Base-by-base conservation (phyloP, 1,140 invertebrate species). In the Drosophila dunni region DNA sequence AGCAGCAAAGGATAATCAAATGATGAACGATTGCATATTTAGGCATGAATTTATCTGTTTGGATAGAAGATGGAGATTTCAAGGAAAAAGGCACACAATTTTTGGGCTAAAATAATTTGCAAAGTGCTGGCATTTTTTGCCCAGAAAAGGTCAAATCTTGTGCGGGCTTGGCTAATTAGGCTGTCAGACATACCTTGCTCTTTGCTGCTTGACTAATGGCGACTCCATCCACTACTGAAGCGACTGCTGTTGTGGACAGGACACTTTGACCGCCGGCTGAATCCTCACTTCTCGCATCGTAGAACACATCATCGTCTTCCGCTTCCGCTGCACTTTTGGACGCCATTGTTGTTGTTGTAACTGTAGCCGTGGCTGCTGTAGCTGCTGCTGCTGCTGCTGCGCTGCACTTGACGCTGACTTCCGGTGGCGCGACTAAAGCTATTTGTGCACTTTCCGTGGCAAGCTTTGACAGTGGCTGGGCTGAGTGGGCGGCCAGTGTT, bases 291-390 rank as follows among this genome's bases (percentile, higher is more conserved):
- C 79, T 81, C 44, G 90, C 91, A 79, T 92, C 91, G 42, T 92
- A 92, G 63, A 92, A 92, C 6, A 92, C 91, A 63, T 92, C 91
- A 50, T 89, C 85, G 29, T 92, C 90, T 2, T 90, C 85, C 50
- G 42, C 61, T 63, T 83, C 74, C 24, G 54, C 17, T 44, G 57
- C 61, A 57, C 63, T 65, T 29, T 66, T 73, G 17, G 24, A 17
- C 17, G 20, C 8, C 17, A n/a, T 24, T 45, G 38, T 45, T 69
- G 24, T 0, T 29, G 24, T 3, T 29, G 24, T 29, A 5, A 6
- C 24, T 29, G 24, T 29, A 29, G 24, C 24, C 5, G 24, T 4
- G 3, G 24, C 6, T 29, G 40, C 40, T n/a, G 40, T 29, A 29
- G 24, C 24, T 29, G 24, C 24, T 29, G 24, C 6, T 29, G 40